A percentile compares a stretch with the other conserved stretches of the same genome.
Evolutionary conservation across 2,113 vertebrate species (phyloP).

Genomic region (Hylia prasina): DNA sequence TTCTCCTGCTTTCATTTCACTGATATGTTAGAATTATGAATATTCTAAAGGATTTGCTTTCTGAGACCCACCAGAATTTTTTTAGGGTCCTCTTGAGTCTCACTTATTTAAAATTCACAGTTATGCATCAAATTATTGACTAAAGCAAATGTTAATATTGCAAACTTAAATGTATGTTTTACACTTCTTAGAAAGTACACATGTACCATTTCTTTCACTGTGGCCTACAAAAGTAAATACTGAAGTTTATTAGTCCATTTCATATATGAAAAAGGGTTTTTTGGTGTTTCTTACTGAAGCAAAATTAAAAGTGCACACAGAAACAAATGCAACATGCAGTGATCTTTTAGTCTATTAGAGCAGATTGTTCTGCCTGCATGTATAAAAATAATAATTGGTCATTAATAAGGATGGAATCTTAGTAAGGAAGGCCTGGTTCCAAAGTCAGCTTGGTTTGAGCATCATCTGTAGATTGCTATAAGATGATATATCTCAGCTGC

Average conservation of each 20-base stretch:
- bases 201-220: neutral
- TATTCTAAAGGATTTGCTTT: neutral
- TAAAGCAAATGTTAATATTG: neutral
- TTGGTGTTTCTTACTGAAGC: neutral
- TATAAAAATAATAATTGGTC: neutral
- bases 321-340: neutral
- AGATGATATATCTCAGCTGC: neutral
- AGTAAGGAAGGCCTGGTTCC: neutral
- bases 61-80: neutral
- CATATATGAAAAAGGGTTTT: fast-evolving
- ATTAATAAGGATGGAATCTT: neutral
- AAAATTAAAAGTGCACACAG: neutral
- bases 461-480: neutral
- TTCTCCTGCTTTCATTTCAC: neutral
- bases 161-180: neutral
- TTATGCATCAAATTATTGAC: neutral
- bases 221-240: neutral
- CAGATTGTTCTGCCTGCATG: neutral
- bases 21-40: neutral
- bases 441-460: slow-evolving; percentile 6
- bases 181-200: neutral
- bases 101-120: neutral
- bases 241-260: neutral
- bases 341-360: neutral
- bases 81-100: fast-evolving